phyloP scores from a whole-genome alignment of 2,797 vertebrate genomes.

The Balearica regulorum region DNA sequence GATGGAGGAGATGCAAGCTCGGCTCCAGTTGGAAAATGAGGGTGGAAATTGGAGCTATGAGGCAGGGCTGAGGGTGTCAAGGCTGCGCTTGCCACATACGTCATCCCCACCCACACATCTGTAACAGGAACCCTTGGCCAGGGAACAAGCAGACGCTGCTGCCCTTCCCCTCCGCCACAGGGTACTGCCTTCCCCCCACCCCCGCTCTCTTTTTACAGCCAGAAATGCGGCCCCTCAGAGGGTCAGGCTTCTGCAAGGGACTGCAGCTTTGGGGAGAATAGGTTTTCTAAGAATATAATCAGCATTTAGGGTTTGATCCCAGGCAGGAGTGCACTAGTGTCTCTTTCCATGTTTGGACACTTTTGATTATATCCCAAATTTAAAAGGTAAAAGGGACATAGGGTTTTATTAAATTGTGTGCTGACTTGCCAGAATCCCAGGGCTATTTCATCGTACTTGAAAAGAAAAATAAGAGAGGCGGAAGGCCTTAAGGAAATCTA shows the following conservation, averaged over 20 bases:
- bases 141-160: neutral
- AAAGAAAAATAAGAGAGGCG: neutral
- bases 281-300: neutral
- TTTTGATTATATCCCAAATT: neutral
- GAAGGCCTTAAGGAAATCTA: neutral
- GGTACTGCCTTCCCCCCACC: neutral
- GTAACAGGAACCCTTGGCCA: neutral
- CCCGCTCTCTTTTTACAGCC: fast-evolving
- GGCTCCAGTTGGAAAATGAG: neutral
- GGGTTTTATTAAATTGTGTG: neutral
- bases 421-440: neutral
- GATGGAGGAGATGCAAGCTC: neutral
- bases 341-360: neutral
- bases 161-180: neutral
- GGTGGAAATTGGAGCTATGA: neutral
- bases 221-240: neutral
- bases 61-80: neutral
- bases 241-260: neutral
- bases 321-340: neutral
- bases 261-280: neutral
- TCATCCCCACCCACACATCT: neutral
- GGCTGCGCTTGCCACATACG: neutral
- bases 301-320: neutral
- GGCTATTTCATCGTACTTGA: neutral
- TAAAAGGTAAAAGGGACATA: neutral